Conservation (phyloP, 2,113 vertebrate species). For the Ranitomeya variabilis region DNA sequence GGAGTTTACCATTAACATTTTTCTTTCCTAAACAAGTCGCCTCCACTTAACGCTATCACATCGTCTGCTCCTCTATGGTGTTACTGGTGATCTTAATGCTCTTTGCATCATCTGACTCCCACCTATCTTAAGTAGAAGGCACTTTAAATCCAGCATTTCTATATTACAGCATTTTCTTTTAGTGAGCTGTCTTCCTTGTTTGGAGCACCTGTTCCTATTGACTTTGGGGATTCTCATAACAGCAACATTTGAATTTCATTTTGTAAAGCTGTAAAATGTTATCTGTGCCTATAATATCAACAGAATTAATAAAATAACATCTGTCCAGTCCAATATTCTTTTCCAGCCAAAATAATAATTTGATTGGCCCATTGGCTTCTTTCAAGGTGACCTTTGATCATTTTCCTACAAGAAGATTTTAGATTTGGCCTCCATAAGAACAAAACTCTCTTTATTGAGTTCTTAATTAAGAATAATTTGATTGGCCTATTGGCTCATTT, state of each 20-base stretch:
- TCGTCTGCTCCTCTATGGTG: conserved; percentile 3
- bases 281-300: neutral
- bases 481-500: too few relatives aligned
- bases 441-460: too few relatives aligned
- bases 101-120: conserved; percentile 22
- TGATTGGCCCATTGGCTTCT: too few relatives aligned
- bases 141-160: conserved; percentile 17
- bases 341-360: too few relatives aligned
- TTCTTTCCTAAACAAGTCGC: conserved; percentile 29
- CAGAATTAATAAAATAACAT: neutral
- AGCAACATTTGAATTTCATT: conserved; percentile 42
- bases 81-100: conserved; percentile 40
- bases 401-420: too few relatives aligned
- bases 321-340: too few relatives aligned
- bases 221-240: conserved; percentile 26
- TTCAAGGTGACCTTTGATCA: too few relatives aligned
- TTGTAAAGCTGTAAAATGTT: neutral
- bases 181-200: neutral
- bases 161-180: neutral
- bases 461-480: too few relatives aligned
- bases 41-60: conserved; percentile 18
- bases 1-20: conserved; percentile 14
- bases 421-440: too few relatives aligned
- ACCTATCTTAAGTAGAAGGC: conserved; percentile 33
- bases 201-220: conserved; percentile 10